Base-by-base conservation (phyloP, 2,113 vertebrate species). In the Oceanodroma tethys region DNA sequence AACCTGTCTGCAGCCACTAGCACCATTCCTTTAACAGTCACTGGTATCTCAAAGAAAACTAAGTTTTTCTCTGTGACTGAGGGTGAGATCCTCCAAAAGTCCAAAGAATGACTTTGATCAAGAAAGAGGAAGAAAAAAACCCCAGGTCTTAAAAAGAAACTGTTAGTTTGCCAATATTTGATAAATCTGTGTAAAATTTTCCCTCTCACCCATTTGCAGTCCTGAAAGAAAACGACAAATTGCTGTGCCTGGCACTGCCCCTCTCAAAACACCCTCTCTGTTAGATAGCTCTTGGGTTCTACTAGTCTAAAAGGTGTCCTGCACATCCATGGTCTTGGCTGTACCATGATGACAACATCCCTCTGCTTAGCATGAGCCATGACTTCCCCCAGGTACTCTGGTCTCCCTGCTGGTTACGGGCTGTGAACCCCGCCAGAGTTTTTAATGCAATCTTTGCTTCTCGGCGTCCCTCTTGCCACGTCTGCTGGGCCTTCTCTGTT, bases 401-500 rank as follows among this genome's bases (percentile, higher is more conserved):
- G 26, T 47, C 7, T 90, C 15, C 10, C 30, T 45, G 7, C 13
- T 40, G 22, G 12, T 22, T 81, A 45, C 0, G 1, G 20, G 9
- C 19, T 67, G 47, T 42, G 56, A 91, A n/a, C 36, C 5, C 26
- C 10, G 1, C 2, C 0, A 48, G 55, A 52, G 38, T 20, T 91
- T 84, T 89, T 29, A 42, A 65, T 30, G 32, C 19, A 59, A 3
- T 11, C 36, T 83, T 70, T 36, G 17, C 19, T 92, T 56, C 67
- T 84, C 1, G 3, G 4, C 7, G 1, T n/a, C n/a, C 16, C 15
- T 56, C 52, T 55, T 67, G 63, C 34, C 9, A 2, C 6, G 4
- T 79, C 60, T 81, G 10, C 56, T 72, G 36, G 26, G 22, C 40
- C 25, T 72, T 59, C 72, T 36, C 26, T 66, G 18, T 23, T 81